Evolutionary conservation across 2,888 invertebrate species (phyloP), one percentile per base, ranked within the genome.

Genomic region (Hyposoter dolosus): DNA sequence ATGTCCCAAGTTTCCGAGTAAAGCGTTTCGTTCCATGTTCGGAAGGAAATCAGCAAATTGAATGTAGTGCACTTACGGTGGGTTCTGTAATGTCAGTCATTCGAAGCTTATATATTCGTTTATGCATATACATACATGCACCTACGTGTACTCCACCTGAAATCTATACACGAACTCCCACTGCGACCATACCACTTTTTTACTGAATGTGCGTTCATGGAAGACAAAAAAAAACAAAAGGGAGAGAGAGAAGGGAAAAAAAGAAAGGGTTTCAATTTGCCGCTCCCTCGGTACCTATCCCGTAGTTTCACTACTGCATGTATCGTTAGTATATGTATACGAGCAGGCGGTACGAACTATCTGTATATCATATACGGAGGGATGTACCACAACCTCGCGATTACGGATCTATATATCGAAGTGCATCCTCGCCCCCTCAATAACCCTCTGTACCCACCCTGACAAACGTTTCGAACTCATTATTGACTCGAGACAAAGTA

Each of bases 21-120:
- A 82, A 87, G 66, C 79, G 81, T 63, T 28, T 74, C 69, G 87
- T 87, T 87, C 81, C 85, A 79, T 75, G 75, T 84, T 84, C 76
- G 87, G 83, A 89, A 88, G 89, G 88, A 89, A 89, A 90, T 91
- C 87, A 86, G 87, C 84, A 89, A 91, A 91, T 90, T 89, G 91
- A 90, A 90, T 90, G 86, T 82, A 85, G 82, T 81, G 83, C 89
- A 88, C 88, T 89, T 85, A 88, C 86, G 80, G 88, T 69, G 82
- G 83, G 68, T 68, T 74, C 75, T 45, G 56, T 89, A 89, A 90
- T 89, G 88, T 81, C 88, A 86, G 89, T 89, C 87, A 90, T 91
- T 91, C 87, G 77, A 79, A 81, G 83, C 85, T 82, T 78, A 66
- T 83, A 53, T 82, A 76, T 76, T 76, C 77, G 71, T 82, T 68